Evolutionary conservation across 2,888 invertebrate species (phyloP), one percentile per base, ranked within the genome.

Genomic region (Adelphocoris suturalis): DNA sequence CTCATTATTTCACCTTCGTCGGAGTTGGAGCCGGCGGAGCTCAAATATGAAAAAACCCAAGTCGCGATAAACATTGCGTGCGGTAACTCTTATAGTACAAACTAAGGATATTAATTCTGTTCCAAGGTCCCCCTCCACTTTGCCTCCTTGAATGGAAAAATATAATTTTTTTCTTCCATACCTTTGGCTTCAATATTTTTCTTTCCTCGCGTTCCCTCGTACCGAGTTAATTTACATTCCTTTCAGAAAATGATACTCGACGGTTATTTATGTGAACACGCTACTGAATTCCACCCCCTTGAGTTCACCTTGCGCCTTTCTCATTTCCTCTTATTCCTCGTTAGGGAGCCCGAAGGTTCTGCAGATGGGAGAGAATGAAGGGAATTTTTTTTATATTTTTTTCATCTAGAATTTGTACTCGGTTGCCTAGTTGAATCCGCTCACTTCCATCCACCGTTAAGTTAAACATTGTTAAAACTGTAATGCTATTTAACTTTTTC

Each of bases 241-340:
- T 68, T 86, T 75, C 75, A 86, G 61, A 75, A 68, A 86, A 86
- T 75, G 86, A 86, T 86, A 86, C 86, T 86, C 55, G 75, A 75
- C 68, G 16, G 86, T 75, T 86, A 86, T 86, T 86, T 86, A 86
- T 86, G 86, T 86, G 86, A 75, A 75, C 86, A 86, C 86, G 86
- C 86, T 75, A 86, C 47, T 82, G 82, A 82, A 82, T 82, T 52
- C 82, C 82, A 27, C 23, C 82, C 37, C 48, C 82, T 52, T 27
- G 68, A 68, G 68, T 68, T 68, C 68, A 68, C 68, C 68, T 68
- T 68, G 68, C 68, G 68, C 52, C 82, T 82, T 82, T 82, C 82
- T 82, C 52, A 82, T 82, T 82, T 82, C 82, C 82, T 82, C 52
- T 52, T 48, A 27, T 82, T 82, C 52, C 27, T 23, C 52, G 52